phyloP scores from a whole-genome alignment of 1,140 invertebrate genomes.

The Phenacoccus solenopsis region DNA sequence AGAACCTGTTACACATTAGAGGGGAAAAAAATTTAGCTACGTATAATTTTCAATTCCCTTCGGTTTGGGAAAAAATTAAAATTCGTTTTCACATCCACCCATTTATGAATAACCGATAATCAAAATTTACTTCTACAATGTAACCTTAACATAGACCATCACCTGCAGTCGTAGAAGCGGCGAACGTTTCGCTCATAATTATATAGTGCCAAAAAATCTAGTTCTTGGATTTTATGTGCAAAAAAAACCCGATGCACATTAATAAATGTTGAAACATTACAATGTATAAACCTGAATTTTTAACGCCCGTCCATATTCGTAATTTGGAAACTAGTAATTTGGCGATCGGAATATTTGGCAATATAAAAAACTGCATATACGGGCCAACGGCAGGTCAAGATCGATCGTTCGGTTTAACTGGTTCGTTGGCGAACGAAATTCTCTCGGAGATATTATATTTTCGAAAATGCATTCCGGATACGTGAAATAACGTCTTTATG shows the following conservation, averaged over 20 bases:
- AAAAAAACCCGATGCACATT: neutral
- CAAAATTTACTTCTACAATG: neutral
- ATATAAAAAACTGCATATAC: neutral
- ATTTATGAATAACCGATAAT: neutral
- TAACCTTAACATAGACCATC: neutral
- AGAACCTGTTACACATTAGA: too few species aligned
- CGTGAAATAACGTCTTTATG: neutral
- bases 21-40: too few species aligned
- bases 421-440: neutral
- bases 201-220: neutral
- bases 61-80: neutral
- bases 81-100: neutral
- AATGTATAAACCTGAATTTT: neutral
- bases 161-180: neutral
- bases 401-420: neutral
- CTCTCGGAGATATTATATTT: too few species aligned
- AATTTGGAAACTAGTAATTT: constrained; percentile 3
- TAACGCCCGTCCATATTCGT: neutral
- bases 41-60: too few species aligned
- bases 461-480: neutral
- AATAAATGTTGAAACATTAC: neutral
- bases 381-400: neutral
- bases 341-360: neutral
- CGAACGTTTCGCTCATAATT: neutral
- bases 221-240: neutral